phyloP scores from a whole-genome alignment of 2,113 vertebrate genomes.

The Cavia porcellus region DNA sequence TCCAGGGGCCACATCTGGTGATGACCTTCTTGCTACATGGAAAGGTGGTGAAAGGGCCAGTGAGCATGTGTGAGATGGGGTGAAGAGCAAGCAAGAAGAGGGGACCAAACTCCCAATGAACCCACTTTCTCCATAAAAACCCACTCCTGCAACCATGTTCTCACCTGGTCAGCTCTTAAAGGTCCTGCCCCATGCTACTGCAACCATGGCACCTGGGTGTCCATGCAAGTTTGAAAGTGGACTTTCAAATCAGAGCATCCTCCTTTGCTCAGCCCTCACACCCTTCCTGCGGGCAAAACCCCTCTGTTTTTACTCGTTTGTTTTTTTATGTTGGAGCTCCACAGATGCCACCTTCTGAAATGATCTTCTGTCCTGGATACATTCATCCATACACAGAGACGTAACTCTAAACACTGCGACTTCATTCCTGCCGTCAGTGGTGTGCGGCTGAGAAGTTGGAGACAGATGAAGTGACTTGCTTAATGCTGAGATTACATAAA shows the following conservation, averaged over 20 bases:
- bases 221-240: neutral
- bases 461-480: neutral
- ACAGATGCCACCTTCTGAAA: neutral
- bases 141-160: neutral
- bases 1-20: neutral
- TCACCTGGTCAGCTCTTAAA: neutral
- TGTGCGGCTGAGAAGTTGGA: neutral
- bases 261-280: neutral
- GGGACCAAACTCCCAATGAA: neutral
- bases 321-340: neutral
- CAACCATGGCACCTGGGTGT: neutral
- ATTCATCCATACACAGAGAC: accelerated
- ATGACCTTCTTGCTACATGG: neutral
- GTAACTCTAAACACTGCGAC: neutral
- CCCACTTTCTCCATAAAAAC: neutral
- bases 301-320: neutral
- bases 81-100: neutral
- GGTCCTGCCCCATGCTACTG: no score
- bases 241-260: neutral
- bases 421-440: neutral
- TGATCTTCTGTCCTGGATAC: neutral
- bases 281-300: neutral
- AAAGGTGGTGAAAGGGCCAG: neutral
- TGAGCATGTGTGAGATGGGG: neutral
- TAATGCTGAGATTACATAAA: neutral